Evolutionary conservation across 2,113 vertebrate species (phyloP), one percentile per base, ranked within the genome.

Genomic region (Siniperca chuatsi): DNA sequence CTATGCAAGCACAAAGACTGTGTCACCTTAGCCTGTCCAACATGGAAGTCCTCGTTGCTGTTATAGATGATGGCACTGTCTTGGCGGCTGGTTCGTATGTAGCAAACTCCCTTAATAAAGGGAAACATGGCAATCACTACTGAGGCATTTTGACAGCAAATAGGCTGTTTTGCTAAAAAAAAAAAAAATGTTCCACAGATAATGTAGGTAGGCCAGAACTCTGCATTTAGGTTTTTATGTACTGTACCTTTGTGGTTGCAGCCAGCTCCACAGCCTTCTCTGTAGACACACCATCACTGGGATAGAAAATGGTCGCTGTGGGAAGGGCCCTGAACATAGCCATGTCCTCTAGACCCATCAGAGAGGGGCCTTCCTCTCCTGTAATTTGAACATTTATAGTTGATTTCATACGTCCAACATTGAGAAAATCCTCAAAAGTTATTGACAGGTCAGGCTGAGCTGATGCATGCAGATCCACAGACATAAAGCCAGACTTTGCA

Each of bases 181-280:
- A 29, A 29, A 6, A 54, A 20, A 29, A 42, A 37, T 70, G 8
- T 16, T 15, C 16, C 12, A 52, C 2, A 70, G 33, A 42, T 87
- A n/a, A 1, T 66, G 2, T 6, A 10, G 16, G 21, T 4, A 74
- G 75, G 21, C 11, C 67, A 64, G 4, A 61, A 25, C 6, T 16
- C 1, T 71, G 40, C 7, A 37, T 57, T 48, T 29, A n/a, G 2
- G 37, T 35, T 86, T 64, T 29, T 6, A 29, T 29, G 29, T 29
- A 29, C 29, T 7, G 8, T 81, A 99, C 98, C 97, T 97, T 98
- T 55, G 96, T 98, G 85, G 96, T 97, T 80, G 97, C 97, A 87
- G 98, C 97, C 89, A 99, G 91, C 84, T 99, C 98, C 77, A 99
- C 97, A 0, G 98, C 97, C 92, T 97, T 98, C 94, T 99, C 98